These are phyloP conservation scores for Pogonognathellus flavescens DNA, from an alignment of 1,140 invertebrate species.

Conservation along the genomic window DNA sequence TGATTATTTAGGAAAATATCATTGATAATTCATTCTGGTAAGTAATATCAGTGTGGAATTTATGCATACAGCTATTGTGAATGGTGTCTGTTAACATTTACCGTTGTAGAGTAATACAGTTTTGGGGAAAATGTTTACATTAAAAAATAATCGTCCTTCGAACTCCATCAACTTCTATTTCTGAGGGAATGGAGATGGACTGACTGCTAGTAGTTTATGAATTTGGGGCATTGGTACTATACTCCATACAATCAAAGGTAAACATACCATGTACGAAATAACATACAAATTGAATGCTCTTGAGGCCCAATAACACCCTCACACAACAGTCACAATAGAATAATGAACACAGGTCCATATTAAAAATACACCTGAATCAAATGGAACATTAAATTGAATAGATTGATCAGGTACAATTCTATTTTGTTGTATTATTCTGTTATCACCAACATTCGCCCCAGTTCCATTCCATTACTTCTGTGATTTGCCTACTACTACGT, in stretches of 20 bases:
- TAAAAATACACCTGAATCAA: not conserved
- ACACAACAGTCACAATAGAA: too few species aligned
- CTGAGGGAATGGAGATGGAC: conserved; percentile 19
- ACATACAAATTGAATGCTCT: not conserved
- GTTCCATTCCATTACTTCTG: conserved; percentile 33
- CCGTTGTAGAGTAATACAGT: too few species aligned
- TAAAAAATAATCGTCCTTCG: conserved; percentile 49
- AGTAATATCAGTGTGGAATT: too few species aligned
- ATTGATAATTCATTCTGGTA: too few species aligned
- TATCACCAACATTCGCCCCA: conserved; percentile 30
- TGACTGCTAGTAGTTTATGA: conserved; percentile 6
- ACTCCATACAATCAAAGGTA: conserved; percentile 17
- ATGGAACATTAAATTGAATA: conserved; percentile 4
- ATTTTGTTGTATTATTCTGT: conserved; percentile 21
- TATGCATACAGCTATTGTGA: too few species aligned
- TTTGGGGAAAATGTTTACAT: not conserved
- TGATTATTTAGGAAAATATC: too few species aligned
- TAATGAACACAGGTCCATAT: not conserved
- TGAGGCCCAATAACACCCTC: not conserved
- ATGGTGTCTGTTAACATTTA: too few species aligned
- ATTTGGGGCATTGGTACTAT: conserved; percentile 40
- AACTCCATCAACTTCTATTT: conserved; percentile 16
- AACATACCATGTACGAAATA: conserved; percentile 24
- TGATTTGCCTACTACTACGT: not conserved
- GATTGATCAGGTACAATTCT: conserved; percentile 44